Evolutionary conservation across 2,797 vertebrate genomes (phyloP), one percentile per base, ranked within the genome.

Genomic region (Myioborus miniatus): DNA sequence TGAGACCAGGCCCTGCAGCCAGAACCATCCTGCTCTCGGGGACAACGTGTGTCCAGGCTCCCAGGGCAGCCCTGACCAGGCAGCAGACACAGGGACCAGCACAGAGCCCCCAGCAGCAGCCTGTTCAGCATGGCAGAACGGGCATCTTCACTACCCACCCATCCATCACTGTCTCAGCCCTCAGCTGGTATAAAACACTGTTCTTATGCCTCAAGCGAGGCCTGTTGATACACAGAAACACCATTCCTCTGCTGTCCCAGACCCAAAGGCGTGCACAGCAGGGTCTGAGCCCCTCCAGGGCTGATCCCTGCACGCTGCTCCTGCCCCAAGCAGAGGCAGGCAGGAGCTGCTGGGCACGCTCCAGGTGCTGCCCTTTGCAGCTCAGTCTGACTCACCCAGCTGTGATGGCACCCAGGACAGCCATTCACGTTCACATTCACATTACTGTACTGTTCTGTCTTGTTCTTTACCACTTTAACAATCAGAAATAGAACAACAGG

Each of bases 401-500:
- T 41, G 2, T 53, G 77, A 95, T 12, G 2, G 83, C 71, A 62
- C 93, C 86, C 93, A 47, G 87, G 87, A 55, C 3, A 2, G 53
- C 5, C 69, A 75, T 95, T 78, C 85, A 21, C 24, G 1, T n/a
- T 41, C 93, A 37, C 34, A 2, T 23, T 26, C 94, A 67, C 85
- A 74, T 80, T 65, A 69, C 68, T 84, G 71, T 8, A 27, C 69
- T 34, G 56, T 1, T 94, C 86, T 84, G 44, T 20, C 55, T 67
- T 49, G 27, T 9, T 86, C 91, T 91, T 87, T 65, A 83, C 59
- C 60, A 49, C 91, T 92, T 81, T 46, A 95, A 91, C 79, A 68
- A 83, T 63, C 21, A 16, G 79, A 94, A 96, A 92, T 20, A 83
- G 52, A 80, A 88, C 90, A 96, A 90, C 90, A 96, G 90, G 89